Percentiles rank a stretch among this genome's conserved stretches.
phyloP scores from a whole-genome alignment of 2,888 invertebrate genomes.

The Halocaridina rubra region DNA sequence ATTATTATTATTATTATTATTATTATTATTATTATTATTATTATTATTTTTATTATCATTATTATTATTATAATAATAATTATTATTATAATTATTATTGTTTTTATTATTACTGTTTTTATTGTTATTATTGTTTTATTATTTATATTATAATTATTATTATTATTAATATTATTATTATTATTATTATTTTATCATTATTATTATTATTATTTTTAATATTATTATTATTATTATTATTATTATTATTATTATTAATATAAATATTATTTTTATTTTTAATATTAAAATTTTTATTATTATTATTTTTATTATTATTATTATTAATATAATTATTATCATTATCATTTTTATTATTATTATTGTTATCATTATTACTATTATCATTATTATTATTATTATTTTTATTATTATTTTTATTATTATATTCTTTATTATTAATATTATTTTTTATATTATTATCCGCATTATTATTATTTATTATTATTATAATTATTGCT shows the following conservation, averaged over 20 bases:
- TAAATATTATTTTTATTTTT: background rate
- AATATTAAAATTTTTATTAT: background rate
- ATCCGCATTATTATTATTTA: no score
- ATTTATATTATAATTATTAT: background rate
- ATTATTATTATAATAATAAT: background rate
- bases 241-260: background rate
- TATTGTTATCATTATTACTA: no score
- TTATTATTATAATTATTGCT: background rate
- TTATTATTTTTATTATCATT: background rate
- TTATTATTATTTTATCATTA: background rate
- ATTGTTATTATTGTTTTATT: background rate
- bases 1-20: background rate
- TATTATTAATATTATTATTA: background rate
- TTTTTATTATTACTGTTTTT: background rate
- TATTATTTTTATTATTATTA: background rate
- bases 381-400: no score
- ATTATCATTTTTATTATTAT: no score
- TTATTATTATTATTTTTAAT: background rate
- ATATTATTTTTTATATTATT: no score
- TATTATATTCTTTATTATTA: no score
- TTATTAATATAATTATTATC: background rate
- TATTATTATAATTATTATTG: background rate
- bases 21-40: background rate
- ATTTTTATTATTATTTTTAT: no score
- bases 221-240: background rate